Evolutionary conservation across 2,113 vertebrate genomes (phyloP), one percentile per base, ranked within the genome.

Genomic region (Atlantisia rogersi): DNA sequence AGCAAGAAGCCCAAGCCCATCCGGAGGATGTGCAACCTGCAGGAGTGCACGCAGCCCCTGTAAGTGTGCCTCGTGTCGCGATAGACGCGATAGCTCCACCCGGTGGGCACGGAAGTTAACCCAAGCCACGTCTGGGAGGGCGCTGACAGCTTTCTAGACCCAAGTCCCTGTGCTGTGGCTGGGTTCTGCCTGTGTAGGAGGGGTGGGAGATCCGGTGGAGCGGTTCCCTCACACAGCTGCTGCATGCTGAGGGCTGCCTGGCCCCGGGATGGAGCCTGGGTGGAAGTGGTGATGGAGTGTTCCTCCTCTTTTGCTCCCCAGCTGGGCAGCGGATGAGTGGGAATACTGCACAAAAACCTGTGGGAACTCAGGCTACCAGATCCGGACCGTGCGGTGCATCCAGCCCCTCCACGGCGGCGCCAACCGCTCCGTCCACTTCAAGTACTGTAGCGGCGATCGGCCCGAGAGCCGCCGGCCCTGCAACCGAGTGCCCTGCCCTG

Each of bases 1-100:
- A 98, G 94, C 96, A 99, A 99, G 91, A 99, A 99, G 86, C 99
- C 99, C 0, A 99, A 99, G 94, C 99, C 99, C 37, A 99, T 99
- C 76, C 98, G 99, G 8, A 98, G 99, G 58, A 99, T 99, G 98
- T 99, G 99, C 89, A 99, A 99, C 88, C 98, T 99, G 8, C 99
- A 99, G 62, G 99, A 99, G 56, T 99, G 99, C 90, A 99, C 98
- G 0, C 98, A 99, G 92, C 99, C 99, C 6, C 98, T 99, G 99
- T 99, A 96, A 99, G 99, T 97, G 12, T 4, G 5, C 6, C 50
- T 53, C 2, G 0, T 11, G 0, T 29, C 8, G n/a, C 19, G 13
- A 4, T 10, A 19, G 40, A 12, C 8, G n/a, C 19, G 13, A 4
- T 10, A 19, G 40, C 14, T 39, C 21, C 5, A 11, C 2, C 2